Conservation (phyloP, 2,113 vertebrate genomes). For the Myrmecophaga tridactyla region DNA sequence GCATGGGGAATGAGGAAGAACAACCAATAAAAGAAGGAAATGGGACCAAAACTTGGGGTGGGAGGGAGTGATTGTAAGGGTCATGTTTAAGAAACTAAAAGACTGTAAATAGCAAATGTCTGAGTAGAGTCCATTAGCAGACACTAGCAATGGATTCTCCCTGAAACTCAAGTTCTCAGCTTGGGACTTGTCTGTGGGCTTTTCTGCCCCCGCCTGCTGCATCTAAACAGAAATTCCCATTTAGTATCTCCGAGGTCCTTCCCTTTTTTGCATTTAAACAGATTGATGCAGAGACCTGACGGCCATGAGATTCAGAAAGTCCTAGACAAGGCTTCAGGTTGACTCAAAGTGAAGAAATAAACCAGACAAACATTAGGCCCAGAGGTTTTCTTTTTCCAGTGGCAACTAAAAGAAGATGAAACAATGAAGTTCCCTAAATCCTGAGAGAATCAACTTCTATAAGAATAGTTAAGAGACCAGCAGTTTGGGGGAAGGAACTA, state of each 20-base stretch:
- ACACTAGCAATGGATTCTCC: neutral
- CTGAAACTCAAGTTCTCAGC: neutral
- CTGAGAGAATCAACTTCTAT: neutral
- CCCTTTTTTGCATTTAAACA: neutral
- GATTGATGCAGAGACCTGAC: neutral
- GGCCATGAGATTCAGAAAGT: neutral
- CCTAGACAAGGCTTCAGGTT: neutral
- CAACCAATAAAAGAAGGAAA: neutral
- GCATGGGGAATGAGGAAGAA: neutral
- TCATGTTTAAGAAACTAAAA: neutral
- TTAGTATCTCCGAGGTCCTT: neutral
- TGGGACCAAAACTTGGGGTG: too few species aligned
- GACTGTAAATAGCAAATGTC: neutral
- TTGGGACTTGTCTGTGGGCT: neutral
- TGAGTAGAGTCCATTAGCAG: rapidly evolving
- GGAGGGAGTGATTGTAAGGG: too few species aligned
- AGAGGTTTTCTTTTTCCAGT: neutral
- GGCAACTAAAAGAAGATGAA: neutral
- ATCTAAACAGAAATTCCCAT: neutral
- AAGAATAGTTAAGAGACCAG: neutral
- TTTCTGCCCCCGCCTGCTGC: rapidly evolving
- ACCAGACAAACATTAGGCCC: too few species aligned
- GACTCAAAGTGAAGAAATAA: neutral
- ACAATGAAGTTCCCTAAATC: neutral
- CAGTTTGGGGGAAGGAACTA: neutral